phyloP scores from a whole-genome alignment of 2,113 vertebrate species.

The Oncorhynchus keta region DNA sequence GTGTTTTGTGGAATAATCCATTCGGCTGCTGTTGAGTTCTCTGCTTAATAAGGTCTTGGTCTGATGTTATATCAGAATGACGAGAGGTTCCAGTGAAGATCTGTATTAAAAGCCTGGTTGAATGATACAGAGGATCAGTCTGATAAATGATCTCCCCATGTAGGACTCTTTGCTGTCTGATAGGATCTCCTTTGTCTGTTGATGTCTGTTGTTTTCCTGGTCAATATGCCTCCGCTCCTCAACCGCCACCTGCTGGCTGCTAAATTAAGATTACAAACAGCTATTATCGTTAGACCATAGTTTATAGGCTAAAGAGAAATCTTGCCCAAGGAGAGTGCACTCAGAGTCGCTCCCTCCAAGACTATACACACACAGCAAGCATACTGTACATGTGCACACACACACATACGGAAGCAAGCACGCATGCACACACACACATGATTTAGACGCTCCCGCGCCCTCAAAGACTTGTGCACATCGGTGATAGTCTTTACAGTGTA shows the following conservation, averaged over 20 bases:
- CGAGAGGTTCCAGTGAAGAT: too few relatives aligned
- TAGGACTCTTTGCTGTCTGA: neutral
- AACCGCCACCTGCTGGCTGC: neutral
- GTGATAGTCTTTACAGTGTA: slow-evolving; percentile 40
- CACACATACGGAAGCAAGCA: neutral
- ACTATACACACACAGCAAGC: neutral
- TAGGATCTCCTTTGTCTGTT: neutral
- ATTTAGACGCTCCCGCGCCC: neutral
- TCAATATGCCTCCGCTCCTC: neutral
- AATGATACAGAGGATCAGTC: too few relatives aligned
- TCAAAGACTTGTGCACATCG: slow-evolving; percentile 1
- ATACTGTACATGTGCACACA: neutral
- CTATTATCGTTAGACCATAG: too few relatives aligned
- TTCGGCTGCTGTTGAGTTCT: too few relatives aligned
- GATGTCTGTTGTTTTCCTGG: neutral
- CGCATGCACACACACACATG: neutral
- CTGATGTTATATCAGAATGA: neutral
- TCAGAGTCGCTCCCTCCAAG: neutral
- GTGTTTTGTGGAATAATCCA: neutral
- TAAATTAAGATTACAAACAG: too few relatives aligned
- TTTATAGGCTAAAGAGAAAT: too few relatives aligned
- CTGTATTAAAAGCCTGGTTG: too few relatives aligned
- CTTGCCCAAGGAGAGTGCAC: too few relatives aligned
- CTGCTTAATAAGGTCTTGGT: too few relatives aligned
- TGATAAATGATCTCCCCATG: too few relatives aligned